Percentiles rank a stretch among this genome's conserved stretches.
Evolutionary conservation across 1,140 invertebrate genomes (phyloP).

Genomic region (Lepidostoma basale): DNA sequence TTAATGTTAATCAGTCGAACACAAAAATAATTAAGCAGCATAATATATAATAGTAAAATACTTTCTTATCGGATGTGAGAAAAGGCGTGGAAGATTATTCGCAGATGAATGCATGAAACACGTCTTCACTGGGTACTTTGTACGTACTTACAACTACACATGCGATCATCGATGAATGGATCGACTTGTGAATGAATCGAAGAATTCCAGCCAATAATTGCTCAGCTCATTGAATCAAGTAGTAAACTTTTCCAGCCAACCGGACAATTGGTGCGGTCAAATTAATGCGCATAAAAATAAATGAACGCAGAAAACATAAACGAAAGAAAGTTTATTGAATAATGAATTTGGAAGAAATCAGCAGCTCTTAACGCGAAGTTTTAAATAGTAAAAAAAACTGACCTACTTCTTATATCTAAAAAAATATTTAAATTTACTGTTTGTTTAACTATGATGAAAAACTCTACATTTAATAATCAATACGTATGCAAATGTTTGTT

Average conservation of each 20-base stretch:
- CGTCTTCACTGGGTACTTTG: not conserved
- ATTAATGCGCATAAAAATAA: too few relatives aligned
- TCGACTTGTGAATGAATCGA: not conserved
- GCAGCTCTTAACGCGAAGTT: not conserved
- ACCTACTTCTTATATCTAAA: too few relatives aligned
- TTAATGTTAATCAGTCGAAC: too few relatives aligned
- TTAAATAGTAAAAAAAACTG: too few relatives aligned
- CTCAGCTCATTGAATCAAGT: not conserved
- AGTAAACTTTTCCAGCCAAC: not conserved
- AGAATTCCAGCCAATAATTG: not conserved
- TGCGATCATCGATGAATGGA: conserved; percentile 1
- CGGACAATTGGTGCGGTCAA: not conserved
- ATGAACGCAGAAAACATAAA: too few relatives aligned
- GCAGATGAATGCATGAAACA: not conserved
- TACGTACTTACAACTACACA: too few relatives aligned
- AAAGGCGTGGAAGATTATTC: not conserved
- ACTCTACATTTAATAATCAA: too few relatives aligned
- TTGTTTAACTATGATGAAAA: too few relatives aligned
- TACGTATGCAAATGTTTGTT: too few relatives aligned
- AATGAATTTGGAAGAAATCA: not conserved
- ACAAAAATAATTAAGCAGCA: not conserved
- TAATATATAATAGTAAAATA: not conserved
- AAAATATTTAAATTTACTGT: too few relatives aligned
- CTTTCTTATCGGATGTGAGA: not conserved
- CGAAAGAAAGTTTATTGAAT: not conserved